Conservation (phyloP, 2,888 invertebrate genomes). For the Torymus aiolomorphi region DNA sequence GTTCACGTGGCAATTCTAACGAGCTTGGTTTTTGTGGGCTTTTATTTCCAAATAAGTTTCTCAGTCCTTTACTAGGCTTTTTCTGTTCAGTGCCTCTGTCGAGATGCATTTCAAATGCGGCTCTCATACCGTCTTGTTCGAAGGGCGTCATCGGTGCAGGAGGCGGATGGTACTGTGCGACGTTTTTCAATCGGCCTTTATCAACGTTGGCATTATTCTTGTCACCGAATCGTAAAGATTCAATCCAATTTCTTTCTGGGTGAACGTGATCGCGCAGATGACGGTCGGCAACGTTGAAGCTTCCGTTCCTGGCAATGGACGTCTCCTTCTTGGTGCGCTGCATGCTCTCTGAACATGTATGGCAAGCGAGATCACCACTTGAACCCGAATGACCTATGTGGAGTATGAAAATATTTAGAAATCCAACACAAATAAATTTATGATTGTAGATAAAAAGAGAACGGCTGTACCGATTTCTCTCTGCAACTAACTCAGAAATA, state of each 20-base stretch:
- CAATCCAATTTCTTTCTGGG: conserved; percentile 78
- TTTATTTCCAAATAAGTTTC: conserved; percentile 73
- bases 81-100: conserved; percentile 76
- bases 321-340: conserved; percentile 64
- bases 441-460: neutral
- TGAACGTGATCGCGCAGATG: conserved; percentile 65
- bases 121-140: conserved; percentile 73
- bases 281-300: conserved; percentile 68
- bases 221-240: conserved; percentile 78
- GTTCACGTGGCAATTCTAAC: conserved; percentile 68
- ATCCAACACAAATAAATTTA: conserved; percentile 13
- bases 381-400: conserved; percentile 67
- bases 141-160: conserved; percentile 70
- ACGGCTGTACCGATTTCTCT: neutral
- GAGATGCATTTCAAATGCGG: conserved; percentile 79
- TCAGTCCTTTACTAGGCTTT: conserved; percentile 76
- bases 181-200: conserved; percentile 76
- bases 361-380: conserved; percentile 67
- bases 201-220: conserved; percentile 71
- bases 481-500: no score
- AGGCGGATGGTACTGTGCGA: conserved; percentile 79
- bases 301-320: conserved; percentile 67
- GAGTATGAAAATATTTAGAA: conserved; percentile 2
- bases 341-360: conserved; percentile 65
- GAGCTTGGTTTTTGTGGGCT: conserved; percentile 69